Percentiles rank a stretch among this genome's conserved stretches.
phyloP scores from a whole-genome alignment of 2,797 vertebrate species.

The Nyctibius grandis region DNA sequence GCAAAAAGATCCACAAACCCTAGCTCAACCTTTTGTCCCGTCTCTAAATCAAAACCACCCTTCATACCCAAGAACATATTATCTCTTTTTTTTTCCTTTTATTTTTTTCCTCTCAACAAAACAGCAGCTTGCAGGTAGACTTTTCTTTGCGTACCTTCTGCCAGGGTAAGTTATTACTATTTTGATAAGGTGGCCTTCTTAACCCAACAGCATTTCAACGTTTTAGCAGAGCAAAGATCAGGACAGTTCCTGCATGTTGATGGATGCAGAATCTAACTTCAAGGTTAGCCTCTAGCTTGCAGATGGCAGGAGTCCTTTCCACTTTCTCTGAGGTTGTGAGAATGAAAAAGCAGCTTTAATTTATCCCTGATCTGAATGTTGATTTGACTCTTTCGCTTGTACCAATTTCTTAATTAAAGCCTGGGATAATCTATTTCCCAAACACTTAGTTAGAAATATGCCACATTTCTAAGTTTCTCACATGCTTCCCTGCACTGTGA shows the following conservation, averaged over 20 bases:
- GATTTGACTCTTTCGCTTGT: neutral
- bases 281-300: neutral
- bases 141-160: neutral
- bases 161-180: neutral
- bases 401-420: neutral
- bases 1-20: neutral
- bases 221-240: neutral
- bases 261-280: neutral
- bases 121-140: neutral
- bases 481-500: rapidly evolving
- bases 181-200: neutral
- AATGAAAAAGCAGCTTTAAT: neutral
- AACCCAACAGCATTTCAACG: neutral
- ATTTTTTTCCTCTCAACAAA: rapidly evolving
- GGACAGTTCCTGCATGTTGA: too few species aligned
- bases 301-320: neutral
- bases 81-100: neutral
- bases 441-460: neutral
- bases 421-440: neutral
- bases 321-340: neutral
- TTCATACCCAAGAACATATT: neutral
- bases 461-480: neutral
- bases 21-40: neutral
- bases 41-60: neutral
- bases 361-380: neutral